Conservation (phyloP, 2,888 invertebrate genomes). For the Aleiodes leptofemur region DNA sequence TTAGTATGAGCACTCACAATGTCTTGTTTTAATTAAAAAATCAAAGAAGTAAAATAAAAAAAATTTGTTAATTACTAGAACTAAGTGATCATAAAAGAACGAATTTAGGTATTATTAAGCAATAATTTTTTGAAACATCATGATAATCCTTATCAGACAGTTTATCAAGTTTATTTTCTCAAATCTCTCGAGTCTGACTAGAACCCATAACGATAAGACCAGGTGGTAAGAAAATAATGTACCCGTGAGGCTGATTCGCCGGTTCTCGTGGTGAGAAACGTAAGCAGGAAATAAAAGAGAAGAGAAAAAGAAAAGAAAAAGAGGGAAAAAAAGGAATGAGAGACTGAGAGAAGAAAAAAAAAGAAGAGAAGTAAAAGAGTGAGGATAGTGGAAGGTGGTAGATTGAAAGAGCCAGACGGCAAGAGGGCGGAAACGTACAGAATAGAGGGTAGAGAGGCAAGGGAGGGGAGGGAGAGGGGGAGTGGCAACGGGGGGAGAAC, state of each 20-base stretch:
- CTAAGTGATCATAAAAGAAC: too few species aligned
- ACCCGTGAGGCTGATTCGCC: constrained; percentile 42
- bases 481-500: constrained; percentile 6
- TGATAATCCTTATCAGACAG: background rate
- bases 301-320: constrained; percentile 24
- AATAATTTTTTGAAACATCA: background rate
- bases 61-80: background rate
- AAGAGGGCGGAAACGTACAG: background rate
- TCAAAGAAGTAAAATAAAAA: constrained; percentile 8
- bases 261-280: constrained; percentile 34
- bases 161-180: constrained; percentile 15
- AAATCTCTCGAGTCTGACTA: constrained; percentile 12
- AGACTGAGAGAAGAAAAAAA: constrained; percentile 19
- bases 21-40: background rate
- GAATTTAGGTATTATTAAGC: background rate
- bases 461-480: background rate
- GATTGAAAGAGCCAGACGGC: background rate
- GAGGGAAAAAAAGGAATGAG: background rate
- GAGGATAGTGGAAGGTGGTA: constrained; percentile 15
- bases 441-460: background rate
- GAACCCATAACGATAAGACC: constrained; percentile 38
- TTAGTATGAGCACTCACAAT: background rate
- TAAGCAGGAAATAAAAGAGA: constrained; percentile 34
- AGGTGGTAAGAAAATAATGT: constrained; percentile 44
- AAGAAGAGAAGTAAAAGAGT: constrained; percentile 35